Base-by-base conservation (phyloP, 1,140 invertebrate genomes). In the Meloidogyne hapla region DNA sequence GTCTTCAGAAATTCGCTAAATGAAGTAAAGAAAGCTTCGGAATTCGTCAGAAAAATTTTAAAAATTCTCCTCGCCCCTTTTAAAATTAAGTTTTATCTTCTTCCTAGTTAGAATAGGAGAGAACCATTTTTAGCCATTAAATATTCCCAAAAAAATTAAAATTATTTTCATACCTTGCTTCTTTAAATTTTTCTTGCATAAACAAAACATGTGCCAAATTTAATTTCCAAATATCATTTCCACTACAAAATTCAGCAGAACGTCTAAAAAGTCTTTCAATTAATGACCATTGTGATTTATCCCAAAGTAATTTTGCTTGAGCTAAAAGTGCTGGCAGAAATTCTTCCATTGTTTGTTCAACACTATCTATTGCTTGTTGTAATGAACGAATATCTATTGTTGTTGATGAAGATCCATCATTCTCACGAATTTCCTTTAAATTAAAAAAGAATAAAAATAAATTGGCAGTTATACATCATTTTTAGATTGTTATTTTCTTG, bases 151-250 rank as follows among this genome's bases (percentile, higher is more conserved):
- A 66, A n/a, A 6, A 33, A n/a, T 4, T 66, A 0, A 26, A 38
- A 33, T 15, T 21, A 26, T 66, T 38, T 15, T 5, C 28, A 56
- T 38, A 63, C 71, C 71, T 73, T 13, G 71, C 71, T 64, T 73
- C 71, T 33, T 73, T 73, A 64, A 56, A 73, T 64, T 73, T 64
- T 64, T 73, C 95, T 88, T 96, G 95, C 96, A 99, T 99, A 87
- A 98, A 99, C 6, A 99, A 89, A 2, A 98, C 96, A 87, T 99
- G 96, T 0, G 96, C 96, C 0, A 98, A 95, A 87, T 99, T 99
- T 8, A 99, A 89, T 80, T 95, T 93, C 96, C 96, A 99, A 1
- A 93, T 91, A 84, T 98, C 94, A 84, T 96, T 93, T 85, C 98
- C 95, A 83, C 94, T 95, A 85, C 95, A 98, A 88, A 98, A 98